Conservation (phyloP, 2,888 invertebrate species). For the Scrobipalpa costella region DNA sequence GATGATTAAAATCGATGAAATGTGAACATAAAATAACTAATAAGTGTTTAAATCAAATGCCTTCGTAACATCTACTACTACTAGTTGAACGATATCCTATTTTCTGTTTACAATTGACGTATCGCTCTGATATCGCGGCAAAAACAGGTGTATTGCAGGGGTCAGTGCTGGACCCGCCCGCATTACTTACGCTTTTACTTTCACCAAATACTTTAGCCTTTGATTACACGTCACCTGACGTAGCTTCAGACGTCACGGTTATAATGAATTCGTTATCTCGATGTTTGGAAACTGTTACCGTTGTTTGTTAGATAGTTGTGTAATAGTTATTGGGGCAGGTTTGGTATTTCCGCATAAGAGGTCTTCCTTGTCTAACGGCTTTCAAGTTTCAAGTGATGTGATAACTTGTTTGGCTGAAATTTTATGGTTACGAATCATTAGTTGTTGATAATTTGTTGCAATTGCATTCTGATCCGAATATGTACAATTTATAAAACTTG, state of each 20-base stretch:
- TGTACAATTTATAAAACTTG: too few species aligned
- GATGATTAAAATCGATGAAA: too few species aligned
- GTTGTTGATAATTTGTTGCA: neutral
- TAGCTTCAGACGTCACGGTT: conserved; percentile 23
- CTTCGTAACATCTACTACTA: too few species aligned
- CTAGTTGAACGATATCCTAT: too few species aligned
- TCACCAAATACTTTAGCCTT: conserved; percentile 56
- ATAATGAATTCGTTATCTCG: conserved; percentile 24
- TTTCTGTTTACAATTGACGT: neutral
- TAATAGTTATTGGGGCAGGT: conserved; percentile 18
- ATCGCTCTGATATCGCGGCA: neutral
- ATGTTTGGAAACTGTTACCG: conserved; percentile 22
- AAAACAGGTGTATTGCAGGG: conserved; percentile 55
- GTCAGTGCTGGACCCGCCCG: conserved; percentile 51
- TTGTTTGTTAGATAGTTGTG: conserved; percentile 21
- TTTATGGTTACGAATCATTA: neutral
- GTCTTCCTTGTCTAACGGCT: conserved; percentile 20
- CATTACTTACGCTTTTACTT: conserved; percentile 69
- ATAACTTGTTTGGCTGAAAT: conserved; percentile 7
- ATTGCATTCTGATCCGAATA: neutral
- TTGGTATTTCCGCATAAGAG: conserved; percentile 15
- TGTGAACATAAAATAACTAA: too few species aligned
- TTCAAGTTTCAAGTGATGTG: conserved; percentile 12
- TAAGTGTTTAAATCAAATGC: too few species aligned
- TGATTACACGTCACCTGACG: conserved; percentile 34